A percentile compares a stretch with the other conserved stretches of the same genome.
Conservation (phyloP, 2,797 vertebrate genomes). For the Pogonophryne albipinna region DNA sequence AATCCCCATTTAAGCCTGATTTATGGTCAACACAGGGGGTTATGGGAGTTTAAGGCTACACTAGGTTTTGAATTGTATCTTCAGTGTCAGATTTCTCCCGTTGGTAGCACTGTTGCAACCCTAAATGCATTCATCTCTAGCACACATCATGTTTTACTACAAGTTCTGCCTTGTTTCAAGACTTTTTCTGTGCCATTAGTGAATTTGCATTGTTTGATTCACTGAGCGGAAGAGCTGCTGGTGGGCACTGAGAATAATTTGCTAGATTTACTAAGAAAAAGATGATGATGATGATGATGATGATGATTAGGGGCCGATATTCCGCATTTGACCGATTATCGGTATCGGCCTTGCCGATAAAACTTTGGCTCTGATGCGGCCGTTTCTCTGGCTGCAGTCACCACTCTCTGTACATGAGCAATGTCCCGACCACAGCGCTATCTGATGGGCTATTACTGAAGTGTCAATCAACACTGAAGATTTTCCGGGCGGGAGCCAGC, state of each 20-base stretch:
- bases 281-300: too few relatives aligned
- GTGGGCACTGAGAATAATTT: neutral
- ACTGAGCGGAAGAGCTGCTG: neutral
- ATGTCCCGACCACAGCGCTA: too few relatives aligned
- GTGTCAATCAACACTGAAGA: too few relatives aligned
- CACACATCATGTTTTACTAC: neutral
- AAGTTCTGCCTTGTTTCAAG: too few relatives aligned
- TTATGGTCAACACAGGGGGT: neutral
- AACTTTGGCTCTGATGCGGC: too few relatives aligned
- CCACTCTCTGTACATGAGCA: too few relatives aligned
- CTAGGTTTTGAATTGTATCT: neutral
- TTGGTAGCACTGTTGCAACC: neutral
- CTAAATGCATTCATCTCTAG: neutral
- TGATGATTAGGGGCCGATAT: too few relatives aligned
- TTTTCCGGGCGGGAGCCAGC: too few relatives aligned
- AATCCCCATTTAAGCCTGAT: neutral
- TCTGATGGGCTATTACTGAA: too few relatives aligned
- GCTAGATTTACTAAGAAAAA: neutral
- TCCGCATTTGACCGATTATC: too few relatives aligned
- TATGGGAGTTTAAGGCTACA: neutral
- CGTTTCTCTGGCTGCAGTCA: too few relatives aligned
- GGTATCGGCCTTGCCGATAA: too few relatives aligned
- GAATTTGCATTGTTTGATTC: neutral
- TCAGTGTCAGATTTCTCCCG: slow-evolving; percentile 2
- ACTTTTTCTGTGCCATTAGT: neutral